phyloP scores from a whole-genome alignment of 1,140 invertebrate species.

The Drosophila setifemur region DNA sequence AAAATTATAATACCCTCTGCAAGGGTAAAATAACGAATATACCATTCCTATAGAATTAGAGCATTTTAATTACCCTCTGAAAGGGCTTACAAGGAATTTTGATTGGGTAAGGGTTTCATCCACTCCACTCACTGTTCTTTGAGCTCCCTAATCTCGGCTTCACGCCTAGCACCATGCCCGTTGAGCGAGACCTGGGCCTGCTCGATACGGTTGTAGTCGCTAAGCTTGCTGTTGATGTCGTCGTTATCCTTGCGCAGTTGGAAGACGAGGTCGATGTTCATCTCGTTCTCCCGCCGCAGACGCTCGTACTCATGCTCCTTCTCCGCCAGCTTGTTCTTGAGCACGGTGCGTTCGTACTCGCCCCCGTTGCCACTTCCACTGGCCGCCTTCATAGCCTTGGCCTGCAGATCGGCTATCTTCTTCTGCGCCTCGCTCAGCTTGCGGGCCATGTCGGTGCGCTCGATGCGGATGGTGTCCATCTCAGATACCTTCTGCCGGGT shows the following conservation, averaged over 20 bases:
- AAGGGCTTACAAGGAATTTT: neutral
- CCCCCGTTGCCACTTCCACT: conserved; percentile 83
- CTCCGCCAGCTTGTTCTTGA: conserved; percentile 89
- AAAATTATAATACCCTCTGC: no score
- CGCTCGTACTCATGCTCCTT: conserved; percentile 89
- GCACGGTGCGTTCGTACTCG: conserved; percentile 86
- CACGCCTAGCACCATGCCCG: conserved; percentile 88
- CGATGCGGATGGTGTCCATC: conserved; percentile 67
- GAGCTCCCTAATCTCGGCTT: conserved; percentile 89
- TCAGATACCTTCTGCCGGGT: conserved; percentile 64
- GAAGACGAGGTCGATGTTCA: conserved; percentile 88
- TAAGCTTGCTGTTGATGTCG: conserved; percentile 90
- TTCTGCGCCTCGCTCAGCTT: conserved; percentile 87
- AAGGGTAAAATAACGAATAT: no score
- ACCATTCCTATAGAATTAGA: no score
- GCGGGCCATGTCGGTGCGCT: conserved; percentile 84
- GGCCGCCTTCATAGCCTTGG: conserved; percentile 54
- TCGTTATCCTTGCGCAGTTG: conserved; percentile 89
- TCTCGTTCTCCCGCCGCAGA: conserved; percentile 88
- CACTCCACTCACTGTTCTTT: conserved; percentile 84
- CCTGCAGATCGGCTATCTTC: conserved; percentile 82
- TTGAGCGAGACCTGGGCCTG: conserved; percentile 91
- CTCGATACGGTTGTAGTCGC: conserved; percentile 92
- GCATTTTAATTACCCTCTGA: no score
- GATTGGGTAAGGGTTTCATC: no score